Conservation (phyloP, 2,113 vertebrate genomes). For the Phaethornis superciliosus region DNA sequence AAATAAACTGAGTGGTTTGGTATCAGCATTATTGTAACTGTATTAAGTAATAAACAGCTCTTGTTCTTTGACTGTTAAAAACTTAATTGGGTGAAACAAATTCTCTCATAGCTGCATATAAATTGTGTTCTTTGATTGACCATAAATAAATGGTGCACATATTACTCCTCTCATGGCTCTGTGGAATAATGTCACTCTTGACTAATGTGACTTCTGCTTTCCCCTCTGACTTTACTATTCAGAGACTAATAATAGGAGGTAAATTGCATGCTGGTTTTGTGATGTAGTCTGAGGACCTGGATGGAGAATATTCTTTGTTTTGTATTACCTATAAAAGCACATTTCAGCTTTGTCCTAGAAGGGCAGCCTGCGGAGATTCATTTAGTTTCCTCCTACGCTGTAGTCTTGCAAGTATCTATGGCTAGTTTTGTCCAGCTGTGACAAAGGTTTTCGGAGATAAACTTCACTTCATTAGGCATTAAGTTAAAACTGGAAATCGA, state of each 20-base stretch:
- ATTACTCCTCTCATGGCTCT: background rate
- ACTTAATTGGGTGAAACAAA: background rate
- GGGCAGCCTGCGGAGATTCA: constrained; percentile 51
- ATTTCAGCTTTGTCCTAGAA: constrained; percentile 56
- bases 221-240: background rate
- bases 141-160: background rate
- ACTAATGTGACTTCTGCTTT: background rate
- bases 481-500: constrained; percentile 56
- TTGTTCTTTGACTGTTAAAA: background rate
- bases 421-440: constrained; percentile 64
- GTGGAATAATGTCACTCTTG: background rate
- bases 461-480: constrained; percentile 70
- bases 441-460: constrained; percentile 66
- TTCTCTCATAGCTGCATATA: background rate
- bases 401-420: constrained; percentile 64
- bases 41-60: background rate
- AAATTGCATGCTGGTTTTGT: background rate
- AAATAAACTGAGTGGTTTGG: background rate
- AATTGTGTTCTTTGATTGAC: background rate
- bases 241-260: background rate
- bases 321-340: constrained; percentile 17
- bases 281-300: background rate
- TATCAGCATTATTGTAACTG: background rate
- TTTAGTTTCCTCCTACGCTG: constrained; percentile 55
- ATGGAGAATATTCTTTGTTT: constrained; percentile 29